Evolutionary conservation across 2,797 vertebrate genomes (phyloP), one percentile per base, ranked within the genome.

Genomic region (Passerculus sandwichensis): DNA sequence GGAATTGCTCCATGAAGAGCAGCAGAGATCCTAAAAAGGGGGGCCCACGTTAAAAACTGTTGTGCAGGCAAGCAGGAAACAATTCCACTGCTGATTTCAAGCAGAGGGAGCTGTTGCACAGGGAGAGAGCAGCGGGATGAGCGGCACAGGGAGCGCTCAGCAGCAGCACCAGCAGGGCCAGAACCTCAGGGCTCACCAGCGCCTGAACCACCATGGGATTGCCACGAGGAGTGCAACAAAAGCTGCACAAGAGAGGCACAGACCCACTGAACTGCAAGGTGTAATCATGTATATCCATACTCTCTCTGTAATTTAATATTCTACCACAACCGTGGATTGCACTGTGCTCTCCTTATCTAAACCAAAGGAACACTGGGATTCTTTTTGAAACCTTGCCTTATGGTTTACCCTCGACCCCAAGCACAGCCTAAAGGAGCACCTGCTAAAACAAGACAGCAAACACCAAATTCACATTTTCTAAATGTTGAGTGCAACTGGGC

Each of bases 51-150:
- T 47, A 44, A 82, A 90, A 67, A 10, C 47, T 19, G 0, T 23
- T 13, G 45, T 74, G 45, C 88, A 64, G 81, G 54, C 25, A 22
- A 87, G 77, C 2, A 56, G 27, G 34, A 93, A 89, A 14, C 61
- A 96, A 97, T 93, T 76, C 93, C 91, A 56, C 96, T 96, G 83
- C 57, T 64, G 89, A 61, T 97, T 97, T 98, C 97, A 98, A 98
- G 97, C 96, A 98, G 98, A 98, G 98, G 98, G 97, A 98, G 98
- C 98, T 98, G 40, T 98, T 97, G 97, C 30, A 97, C 71, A 97
- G 95, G 95, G 95, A 97, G 96, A 98, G 94, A 94, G 83, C 47
- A 93, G 93, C 30, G 4, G 77, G 40, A 66, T 15, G 36, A 71
- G 74, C 47, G 6, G 54, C 74, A 67, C 32, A 53, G 45, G 0